Conservation (phyloP, 2,888 invertebrate genomes). For the Catotricha subobsoleta region DNA sequence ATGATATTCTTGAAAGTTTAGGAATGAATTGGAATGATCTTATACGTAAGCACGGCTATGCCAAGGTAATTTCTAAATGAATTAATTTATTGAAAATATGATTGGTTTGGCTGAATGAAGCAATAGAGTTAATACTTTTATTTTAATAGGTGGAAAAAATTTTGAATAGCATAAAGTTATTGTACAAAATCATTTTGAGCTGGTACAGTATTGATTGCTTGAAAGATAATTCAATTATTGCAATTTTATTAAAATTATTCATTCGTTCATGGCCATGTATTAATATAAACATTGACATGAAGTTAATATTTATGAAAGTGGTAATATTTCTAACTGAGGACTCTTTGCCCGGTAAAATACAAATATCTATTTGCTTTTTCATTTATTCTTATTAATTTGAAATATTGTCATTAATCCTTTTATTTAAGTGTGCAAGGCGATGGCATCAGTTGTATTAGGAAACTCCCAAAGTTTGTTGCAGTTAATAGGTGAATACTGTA, state of each 20-base stretch:
- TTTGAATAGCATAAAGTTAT: conserved; percentile 18
- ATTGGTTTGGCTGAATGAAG: not conserved
- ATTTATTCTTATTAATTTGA: too few relatives aligned
- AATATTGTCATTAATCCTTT: not conserved
- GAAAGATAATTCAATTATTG: conserved; percentile 15
- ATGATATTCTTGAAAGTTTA: conserved; percentile 17
- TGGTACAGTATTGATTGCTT: conserved; percentile 22
- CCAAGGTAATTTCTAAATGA: conserved; percentile 13
- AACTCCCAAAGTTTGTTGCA: conserved; percentile 18
- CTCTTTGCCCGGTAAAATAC: conserved; percentile 16
- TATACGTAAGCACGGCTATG: conserved; percentile 21
- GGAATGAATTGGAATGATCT: conserved; percentile 18
- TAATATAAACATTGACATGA: conserved; percentile 19
- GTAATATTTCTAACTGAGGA: conserved; percentile 21
- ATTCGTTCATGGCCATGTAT: conserved; percentile 30
- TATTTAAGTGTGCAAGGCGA: conserved; percentile 1
- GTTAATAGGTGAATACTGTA: conserved; percentile 18
- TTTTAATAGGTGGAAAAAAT: conserved; percentile 16
- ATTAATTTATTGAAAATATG: not conserved
- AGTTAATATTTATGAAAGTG: conserved; percentile 17
- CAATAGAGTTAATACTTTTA: not conserved
- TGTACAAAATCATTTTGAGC: conserved; percentile 19
- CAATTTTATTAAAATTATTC: conserved; percentile 17
- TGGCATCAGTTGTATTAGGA: too few relatives aligned
- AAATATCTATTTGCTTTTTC: too few relatives aligned